Base-by-base conservation (phyloP, 2,797 vertebrate genomes). In the Malurus leucopterus region DNA sequence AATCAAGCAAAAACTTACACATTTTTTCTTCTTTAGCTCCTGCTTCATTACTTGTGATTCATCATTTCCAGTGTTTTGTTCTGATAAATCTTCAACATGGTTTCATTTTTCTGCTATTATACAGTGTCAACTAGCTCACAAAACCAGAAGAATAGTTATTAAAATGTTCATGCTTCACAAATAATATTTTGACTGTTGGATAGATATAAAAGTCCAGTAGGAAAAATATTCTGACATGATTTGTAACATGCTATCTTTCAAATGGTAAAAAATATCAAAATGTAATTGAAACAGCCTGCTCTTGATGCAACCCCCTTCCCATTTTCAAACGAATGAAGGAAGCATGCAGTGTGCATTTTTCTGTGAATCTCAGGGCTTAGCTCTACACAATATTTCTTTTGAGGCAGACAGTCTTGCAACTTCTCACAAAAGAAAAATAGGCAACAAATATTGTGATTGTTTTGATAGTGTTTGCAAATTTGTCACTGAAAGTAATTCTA, bases 171-270 rank as follows among this genome's bases (percentile, higher is more conserved):
- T 24, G 68, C 93, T 93, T 93, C 80, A 91, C 92, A 94, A 95
- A 92, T 91, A 95, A 88, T 95, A 95, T 93, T 95, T 95, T 93
- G 94, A 95, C 94, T 94, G 71, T 62, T 89, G 83, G 74, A 88
- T 76, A 95, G 92, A 94, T 94, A 93, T 91, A 92, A 34, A 93
- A 94, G 94, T 95, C 94, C 95, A 89, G 89, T 46, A 95, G 85
- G 85, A 93, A 95, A 93, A 93, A 89, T 92, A 93, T 91, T 95
- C 91, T 92, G 88, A 92, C 94, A 88, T 94, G 93, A 95, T 95
- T 94, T 95, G 94, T 88, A 89, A 84, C 80, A 82, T 19, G 40
- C 64, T 95, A 94, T 93, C 89, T 95, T 93, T 95, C 91, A 92
- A 93, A 94, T 47, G 71, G 80, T 50, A 88, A 91, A 89, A 93